Percentiles rank a stretch among this genome's conserved stretches.
Evolutionary conservation across 2,888 invertebrate genomes (phyloP).

Genomic region (Deilephila elpenor): DNA sequence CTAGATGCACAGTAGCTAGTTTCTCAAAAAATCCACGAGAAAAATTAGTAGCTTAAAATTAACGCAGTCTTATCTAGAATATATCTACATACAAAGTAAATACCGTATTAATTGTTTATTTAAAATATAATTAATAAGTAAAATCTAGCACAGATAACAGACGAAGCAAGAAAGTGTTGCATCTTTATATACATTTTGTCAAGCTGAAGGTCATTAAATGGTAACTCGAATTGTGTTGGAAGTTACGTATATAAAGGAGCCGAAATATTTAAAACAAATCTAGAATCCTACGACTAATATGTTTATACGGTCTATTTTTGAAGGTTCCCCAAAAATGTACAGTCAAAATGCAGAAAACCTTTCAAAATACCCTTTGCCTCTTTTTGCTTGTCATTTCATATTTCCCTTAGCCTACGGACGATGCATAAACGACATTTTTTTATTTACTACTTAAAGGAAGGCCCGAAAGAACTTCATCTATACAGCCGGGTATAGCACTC

Average conservation of each 20-base stretch:
- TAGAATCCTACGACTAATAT: slow-evolving; percentile 58
- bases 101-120: slow-evolving; percentile 9
- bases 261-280: slow-evolving; percentile 48
- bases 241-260: slow-evolving; percentile 64
- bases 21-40: slow-evolving; percentile 9
- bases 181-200: slow-evolving; percentile 71
- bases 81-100: slow-evolving; percentile 43
- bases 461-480: neutral
- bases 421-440: slow-evolving; percentile 25
- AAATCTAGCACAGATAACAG: slow-evolving; percentile 35
- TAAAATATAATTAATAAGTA: slow-evolving; percentile 36
- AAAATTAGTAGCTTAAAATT: slow-evolving; percentile 45
- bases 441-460: slow-evolving; percentile 6
- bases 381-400: slow-evolving; percentile 76
- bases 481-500: neutral
- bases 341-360: slow-evolving; percentile 70
- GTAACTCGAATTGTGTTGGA: slow-evolving; percentile 79
- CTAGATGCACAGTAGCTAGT: slow-evolving; percentile 7
- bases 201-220: slow-evolving; percentile 69
- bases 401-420: slow-evolving; percentile 56
- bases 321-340: slow-evolving; percentile 79
- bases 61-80: slow-evolving; percentile 57
- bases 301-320: slow-evolving; percentile 66
- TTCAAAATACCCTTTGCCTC: slow-evolving; percentile 80
- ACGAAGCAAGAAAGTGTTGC: slow-evolving; percentile 54